Percentiles rank a stretch among this genome's conserved stretches.
phyloP scores from a whole-genome alignment of 2,113 vertebrate species.

The Empidonax alnorum region DNA sequence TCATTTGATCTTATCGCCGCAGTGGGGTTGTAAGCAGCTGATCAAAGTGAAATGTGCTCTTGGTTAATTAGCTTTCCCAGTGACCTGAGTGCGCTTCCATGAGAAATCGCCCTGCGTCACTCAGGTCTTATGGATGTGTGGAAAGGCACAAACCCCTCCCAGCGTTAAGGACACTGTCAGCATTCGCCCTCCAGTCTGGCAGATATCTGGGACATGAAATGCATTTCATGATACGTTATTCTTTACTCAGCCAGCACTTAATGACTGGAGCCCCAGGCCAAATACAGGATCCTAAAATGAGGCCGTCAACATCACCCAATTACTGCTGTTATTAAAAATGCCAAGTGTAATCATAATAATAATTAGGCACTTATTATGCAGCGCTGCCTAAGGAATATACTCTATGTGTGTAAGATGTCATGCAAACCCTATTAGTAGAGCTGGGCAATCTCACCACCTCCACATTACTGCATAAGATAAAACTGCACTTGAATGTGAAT shows the following conservation, averaged over 20 bases:
- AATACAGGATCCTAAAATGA: slow-evolving; percentile 40
- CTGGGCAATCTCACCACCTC: slow-evolving; percentile 40
- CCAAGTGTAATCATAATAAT: slow-evolving; percentile 69
- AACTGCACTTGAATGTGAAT: slow-evolving; percentile 4
- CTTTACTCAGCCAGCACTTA: slow-evolving; percentile 51
- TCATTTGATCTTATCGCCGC: slow-evolving; percentile 40
- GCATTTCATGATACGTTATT: background rate
- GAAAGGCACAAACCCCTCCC: background rate
- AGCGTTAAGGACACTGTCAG: background rate
- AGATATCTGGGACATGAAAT: background rate
- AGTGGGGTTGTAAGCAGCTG: background rate
- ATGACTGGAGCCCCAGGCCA: slow-evolving; percentile 61
- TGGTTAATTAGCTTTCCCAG: slow-evolving; percentile 47
- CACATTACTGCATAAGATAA: slow-evolving; percentile 7
- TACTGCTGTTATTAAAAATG: slow-evolving; percentile 69
- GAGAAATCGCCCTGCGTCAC: slow-evolving; percentile 3
- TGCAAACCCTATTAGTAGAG: slow-evolving; percentile 33
- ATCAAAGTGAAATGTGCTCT: slow-evolving; percentile 47
- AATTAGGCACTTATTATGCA: slow-evolving; percentile 58
- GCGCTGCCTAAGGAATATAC: slow-evolving; percentile 47
- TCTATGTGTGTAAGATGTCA: slow-evolving; percentile 37
- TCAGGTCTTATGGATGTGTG: background rate
- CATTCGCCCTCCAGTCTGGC: background rate
- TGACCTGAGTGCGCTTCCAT: slow-evolving; percentile 11
- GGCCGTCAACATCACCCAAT: slow-evolving; percentile 66